Conservation (phyloP, 2,797 vertebrate genomes). For the Lacerta agilis region DNA sequence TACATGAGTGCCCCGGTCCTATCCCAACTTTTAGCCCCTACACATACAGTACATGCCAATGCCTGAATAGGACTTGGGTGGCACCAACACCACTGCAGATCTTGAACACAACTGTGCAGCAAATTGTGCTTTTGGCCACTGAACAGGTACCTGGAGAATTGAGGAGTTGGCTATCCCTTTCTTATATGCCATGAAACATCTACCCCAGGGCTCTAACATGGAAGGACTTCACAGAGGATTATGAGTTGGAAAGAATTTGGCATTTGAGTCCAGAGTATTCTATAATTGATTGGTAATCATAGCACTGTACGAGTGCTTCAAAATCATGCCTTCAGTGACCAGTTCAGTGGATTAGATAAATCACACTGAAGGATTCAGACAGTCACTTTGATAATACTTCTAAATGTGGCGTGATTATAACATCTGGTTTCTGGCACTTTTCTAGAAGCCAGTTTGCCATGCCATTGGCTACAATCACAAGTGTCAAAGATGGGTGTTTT, state of each 20-base stretch:
- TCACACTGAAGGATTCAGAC: constrained; percentile 29
- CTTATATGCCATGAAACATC: not conserved
- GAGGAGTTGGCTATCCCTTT: not conserved
- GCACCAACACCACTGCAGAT: not conserved
- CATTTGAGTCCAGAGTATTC: constrained; percentile 36
- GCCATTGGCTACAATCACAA: not conserved
- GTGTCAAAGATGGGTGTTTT: not conserved
- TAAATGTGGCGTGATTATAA: not conserved
- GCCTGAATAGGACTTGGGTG: not conserved
- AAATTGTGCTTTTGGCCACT: not conserved
- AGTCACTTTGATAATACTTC: not conserved
- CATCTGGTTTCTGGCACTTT: not conserved
- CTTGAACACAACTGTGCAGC: not conserved
- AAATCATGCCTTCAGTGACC: constrained; percentile 38
- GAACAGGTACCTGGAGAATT: not conserved
- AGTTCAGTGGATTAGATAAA: constrained; percentile 51
- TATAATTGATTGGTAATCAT: not conserved
- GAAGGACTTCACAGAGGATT: not conserved
- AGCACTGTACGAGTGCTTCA: constrained; percentile 21
- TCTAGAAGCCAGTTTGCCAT: not conserved
- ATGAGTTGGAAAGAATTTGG: not conserved
- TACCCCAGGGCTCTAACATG: not conserved
- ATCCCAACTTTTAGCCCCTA: not conserved
- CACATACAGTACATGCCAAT: not conserved
- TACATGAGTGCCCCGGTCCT: no score